Base-by-base conservation (phyloP, 2,113 vertebrate species). In the Trachemys scripta region DNA sequence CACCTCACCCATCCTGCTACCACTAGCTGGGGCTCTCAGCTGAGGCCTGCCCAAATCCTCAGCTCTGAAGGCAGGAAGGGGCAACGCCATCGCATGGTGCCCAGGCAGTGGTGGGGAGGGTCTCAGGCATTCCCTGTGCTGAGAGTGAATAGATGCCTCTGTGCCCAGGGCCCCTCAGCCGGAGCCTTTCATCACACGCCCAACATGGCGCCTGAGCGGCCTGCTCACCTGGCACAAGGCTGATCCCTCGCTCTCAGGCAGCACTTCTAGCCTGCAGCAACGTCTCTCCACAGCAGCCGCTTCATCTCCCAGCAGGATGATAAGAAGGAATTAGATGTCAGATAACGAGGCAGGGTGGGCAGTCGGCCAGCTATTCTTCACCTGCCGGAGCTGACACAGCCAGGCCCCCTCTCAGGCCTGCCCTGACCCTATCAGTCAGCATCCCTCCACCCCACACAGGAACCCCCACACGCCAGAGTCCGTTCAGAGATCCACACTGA, bases 301-400 rank as follows among this genome's bases (percentile, higher is more conserved):
- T 56, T 56, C 42, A 54, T 82, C 82, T 90, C 88, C 89, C 91
- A 79, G 87, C 76, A 80, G 84, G 49, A 38, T 69, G 80, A 84
- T 92, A 90, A 89, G 78, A 85, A 91, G 56, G 84, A 93, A 50
- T 35, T 27, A 82, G 80, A 83, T 4, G 31, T 84, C 87, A 50
- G 72, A 42, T 83, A 80, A 94, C 59, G 86, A 90, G 93, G 80
- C 81, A 78, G 76, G 57, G 38, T 9, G 84, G 85, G 62, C 65
- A 80, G 51, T 59, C 25, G 38, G 22, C 79, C 78, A 19, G 76
- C 50, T 59, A 57, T 84, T 69, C 82, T 54, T 47, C 35, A 29
- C 38, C 88, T 93, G n/a, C 80, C 24, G 49, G 78, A 29, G 82
- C 87, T 93, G 92, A 82, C n/a, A 59, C 84, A 81, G 88, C 56